A percentile compares a stretch with the other conserved stretches of the same genome.
phyloP scores from a whole-genome alignment of 2,113 vertebrate species.

The Phylloscopus trochilus region DNA sequence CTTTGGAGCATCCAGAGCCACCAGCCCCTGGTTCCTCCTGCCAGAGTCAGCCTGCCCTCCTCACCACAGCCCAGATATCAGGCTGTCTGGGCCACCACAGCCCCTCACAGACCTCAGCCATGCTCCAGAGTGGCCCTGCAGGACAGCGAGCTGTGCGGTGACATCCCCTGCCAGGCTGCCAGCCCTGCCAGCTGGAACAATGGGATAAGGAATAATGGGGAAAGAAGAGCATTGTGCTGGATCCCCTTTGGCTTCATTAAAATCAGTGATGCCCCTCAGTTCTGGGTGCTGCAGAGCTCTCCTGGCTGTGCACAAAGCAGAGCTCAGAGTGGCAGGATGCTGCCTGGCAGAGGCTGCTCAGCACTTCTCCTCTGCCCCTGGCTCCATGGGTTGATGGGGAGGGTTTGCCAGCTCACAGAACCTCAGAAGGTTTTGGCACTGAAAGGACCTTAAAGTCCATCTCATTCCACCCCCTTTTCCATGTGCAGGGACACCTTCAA shows the following conservation, averaged over 20 bases:
- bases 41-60: background rate
- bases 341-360: background rate
- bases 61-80: background rate
- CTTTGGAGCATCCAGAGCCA: background rate
- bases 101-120: fast-evolving
- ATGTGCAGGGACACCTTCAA: background rate
- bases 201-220: background rate
- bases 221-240: background rate
- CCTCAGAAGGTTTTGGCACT: background rate
- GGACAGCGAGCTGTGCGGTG: background rate
- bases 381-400: too few relatives aligned
- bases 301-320: background rate
- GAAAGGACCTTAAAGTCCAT: background rate
- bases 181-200: background rate
- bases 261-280: background rate
- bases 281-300: background rate
- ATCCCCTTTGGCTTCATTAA: background rate
- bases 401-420: background rate
- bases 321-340: background rate
- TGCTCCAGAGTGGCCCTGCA: background rate
- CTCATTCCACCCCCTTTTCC: fast-evolving
- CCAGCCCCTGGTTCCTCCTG: background rate
- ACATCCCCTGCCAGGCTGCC: background rate
- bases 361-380: background rate
- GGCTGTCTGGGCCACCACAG: background rate